A percentile compares a stretch with the other conserved stretches of the same genome.
These are phyloP conservation scores for Hyles vespertilio DNA, from an alignment of 1,140 invertebrate genomes.

Conservation along the genomic window DNA sequence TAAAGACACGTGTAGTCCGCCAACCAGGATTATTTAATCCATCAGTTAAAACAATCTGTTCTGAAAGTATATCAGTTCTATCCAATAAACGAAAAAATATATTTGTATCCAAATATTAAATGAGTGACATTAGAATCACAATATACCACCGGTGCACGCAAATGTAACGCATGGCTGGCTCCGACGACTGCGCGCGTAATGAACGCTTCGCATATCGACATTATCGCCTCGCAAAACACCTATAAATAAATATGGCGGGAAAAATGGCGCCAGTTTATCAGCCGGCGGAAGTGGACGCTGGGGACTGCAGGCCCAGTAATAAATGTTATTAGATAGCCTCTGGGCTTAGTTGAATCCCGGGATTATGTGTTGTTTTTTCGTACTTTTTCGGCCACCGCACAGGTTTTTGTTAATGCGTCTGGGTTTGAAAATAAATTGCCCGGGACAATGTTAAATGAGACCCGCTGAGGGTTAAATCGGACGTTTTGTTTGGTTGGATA, in stretches of 20 bases:
- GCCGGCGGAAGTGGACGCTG: slow-evolving; percentile 62
- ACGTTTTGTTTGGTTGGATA: too few relatives aligned
- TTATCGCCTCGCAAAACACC: slow-evolving; percentile 54
- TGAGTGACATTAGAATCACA: too few relatives aligned
- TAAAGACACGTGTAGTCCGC: too few relatives aligned
- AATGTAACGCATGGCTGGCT: slow-evolving; percentile 3
- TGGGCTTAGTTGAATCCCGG: slow-evolving; percentile 62
- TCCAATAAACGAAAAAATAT: too few relatives aligned
- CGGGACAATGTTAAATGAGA: slow-evolving; percentile 59
- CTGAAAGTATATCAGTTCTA: too few relatives aligned
- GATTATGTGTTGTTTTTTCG: slow-evolving; percentile 54
- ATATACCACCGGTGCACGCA: too few relatives aligned
- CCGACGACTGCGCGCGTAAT: slow-evolving; percentile 37
- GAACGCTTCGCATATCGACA: slow-evolving; percentile 51
- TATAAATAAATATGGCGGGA: slow-evolving; percentile 74
- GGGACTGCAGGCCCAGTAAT: slow-evolving; percentile 63
- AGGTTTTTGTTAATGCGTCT: slow-evolving; percentile 72
- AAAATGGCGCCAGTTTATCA: slow-evolving; percentile 74
- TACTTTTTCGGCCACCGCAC: slow-evolving; percentile 49
- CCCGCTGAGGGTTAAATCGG: neutral
- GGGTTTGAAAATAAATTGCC: slow-evolving; percentile 63
- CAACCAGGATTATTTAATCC: too few relatives aligned
- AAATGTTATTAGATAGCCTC: slow-evolving; percentile 75
- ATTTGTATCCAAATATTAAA: too few relatives aligned
- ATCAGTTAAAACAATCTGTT: too few relatives aligned